Base-by-base conservation (phyloP, 2,797 vertebrate genomes). In the Zenarchopterus dispar region DNA sequence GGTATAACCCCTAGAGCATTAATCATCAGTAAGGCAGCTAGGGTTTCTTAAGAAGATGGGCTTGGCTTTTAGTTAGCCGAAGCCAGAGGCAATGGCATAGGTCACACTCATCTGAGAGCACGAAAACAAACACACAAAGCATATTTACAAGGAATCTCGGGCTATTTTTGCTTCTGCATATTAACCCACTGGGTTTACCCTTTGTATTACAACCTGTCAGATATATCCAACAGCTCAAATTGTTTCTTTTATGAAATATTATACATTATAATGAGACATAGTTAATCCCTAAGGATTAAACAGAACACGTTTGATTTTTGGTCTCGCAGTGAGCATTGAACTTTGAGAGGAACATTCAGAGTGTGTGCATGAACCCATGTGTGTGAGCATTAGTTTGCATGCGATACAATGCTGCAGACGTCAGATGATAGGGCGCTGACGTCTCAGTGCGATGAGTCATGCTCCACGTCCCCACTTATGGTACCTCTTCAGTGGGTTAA, bases 381-480 rank as follows among this genome's bases (percentile, higher is more conserved):
- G 54, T 65, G 18, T n/a, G 26, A 55, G 33, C 52, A 50, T 24
- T 61, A 62, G 72, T 51, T 62, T 66, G 56, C 18, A 17, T 52
- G 52, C 49, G 39, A 66, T 46, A 60, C 62, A 46, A 66, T 72
- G 71, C 55, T 64, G 56, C 79, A 83, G 74, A 87, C 67, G 45
- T 52, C 70, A 68, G 83, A 84, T 91, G 90, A 92, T 86, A 85
- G 21, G 61, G 59, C 44, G 22, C 66, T 93, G 91, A 92, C 89
- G 90, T 91, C 86, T 84, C 68, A 47, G 28, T 22, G n/a, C 59
- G 77, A 85, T 92, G 91, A 92, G 75, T 92, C 92, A 92, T 64
- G 24, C 74, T 79, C 81, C 77, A 77, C 54, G 60, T 86, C 67
- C 61, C 52, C 56, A 45, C 53, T 59, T 65, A 77, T 46, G 31